Evolutionary conservation across 1,140 invertebrate species (phyloP).

Genomic region (Cheumatopsyche charites): DNA sequence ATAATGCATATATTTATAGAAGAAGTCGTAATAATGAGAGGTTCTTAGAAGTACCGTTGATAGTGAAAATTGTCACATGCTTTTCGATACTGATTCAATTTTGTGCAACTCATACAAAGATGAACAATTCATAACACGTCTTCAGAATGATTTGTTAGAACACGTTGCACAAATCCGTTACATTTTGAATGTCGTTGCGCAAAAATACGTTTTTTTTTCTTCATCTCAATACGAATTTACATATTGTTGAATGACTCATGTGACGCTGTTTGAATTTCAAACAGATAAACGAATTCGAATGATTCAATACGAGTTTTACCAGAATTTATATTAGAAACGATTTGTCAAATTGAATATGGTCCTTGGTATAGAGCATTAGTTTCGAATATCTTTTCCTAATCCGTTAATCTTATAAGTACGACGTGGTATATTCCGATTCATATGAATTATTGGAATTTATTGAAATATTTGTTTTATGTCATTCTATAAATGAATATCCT

Average conservation of each 20-base stretch:
- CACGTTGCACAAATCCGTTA: slow-evolving; percentile 7
- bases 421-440: neutral
- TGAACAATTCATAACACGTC: too few species aligned
- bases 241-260: slow-evolving; percentile 19
- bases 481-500: too few species aligned
- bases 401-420: neutral
- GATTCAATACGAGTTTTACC: neutral
- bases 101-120: too few species aligned
- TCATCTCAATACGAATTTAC: slow-evolving; percentile 3
- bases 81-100: too few species aligned
- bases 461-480: neutral
- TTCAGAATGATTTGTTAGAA: too few species aligned
- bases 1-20: too few species aligned
- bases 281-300: neutral
- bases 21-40: too few species aligned
- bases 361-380: neutral
- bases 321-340: neutral
- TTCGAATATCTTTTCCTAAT: neutral
- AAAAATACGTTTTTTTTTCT: neutral
- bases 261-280: slow-evolving; percentile 9
- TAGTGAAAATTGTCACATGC: too few species aligned
- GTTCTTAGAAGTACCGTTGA: too few species aligned
- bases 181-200: neutral
- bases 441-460: neutral
- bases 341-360: neutral